These are phyloP conservation scores for Coregonus ussuriensis DNA, from an alignment of 2,797 vertebrate genomes.

Conservation along the genomic window DNA sequence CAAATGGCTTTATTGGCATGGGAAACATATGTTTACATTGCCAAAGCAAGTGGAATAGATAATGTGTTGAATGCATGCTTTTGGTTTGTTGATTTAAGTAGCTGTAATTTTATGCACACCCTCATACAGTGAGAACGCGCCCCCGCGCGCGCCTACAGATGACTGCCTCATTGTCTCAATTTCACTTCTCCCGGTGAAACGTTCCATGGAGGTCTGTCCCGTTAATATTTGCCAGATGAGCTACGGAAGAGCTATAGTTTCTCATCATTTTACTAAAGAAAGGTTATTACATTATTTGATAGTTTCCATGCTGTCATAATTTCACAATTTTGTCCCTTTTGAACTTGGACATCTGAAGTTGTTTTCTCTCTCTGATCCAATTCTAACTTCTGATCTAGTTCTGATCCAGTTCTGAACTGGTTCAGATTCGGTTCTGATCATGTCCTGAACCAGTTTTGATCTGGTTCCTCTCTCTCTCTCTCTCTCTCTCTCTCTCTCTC, in stretches of 20 bases:
- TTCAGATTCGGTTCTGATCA: background rate
- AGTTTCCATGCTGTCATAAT: background rate
- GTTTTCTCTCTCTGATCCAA: background rate
- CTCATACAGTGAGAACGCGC: no score
- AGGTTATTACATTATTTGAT: background rate
- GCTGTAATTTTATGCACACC: background rate
- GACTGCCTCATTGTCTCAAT: background rate
- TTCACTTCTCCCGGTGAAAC: background rate
- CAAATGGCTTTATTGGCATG: no score
- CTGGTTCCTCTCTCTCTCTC: conserved; percentile 37
- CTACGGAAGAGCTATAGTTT: background rate
- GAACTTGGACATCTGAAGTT: background rate
- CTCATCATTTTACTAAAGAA: background rate
- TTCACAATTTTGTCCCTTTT: background rate
- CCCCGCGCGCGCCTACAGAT: background rate
- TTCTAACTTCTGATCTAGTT: background rate
- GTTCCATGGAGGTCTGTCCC: background rate
- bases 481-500: conserved; percentile 42
- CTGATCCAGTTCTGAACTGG: background rate
- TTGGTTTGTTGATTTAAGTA: background rate
- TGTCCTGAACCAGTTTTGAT: background rate
- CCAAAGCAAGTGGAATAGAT: no score
- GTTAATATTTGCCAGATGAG: background rate
- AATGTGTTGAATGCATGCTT: conserved; percentile 47
- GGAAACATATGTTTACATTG: no score